Percentiles rank a stretch among this genome's conserved stretches.
Conservation (phyloP, 2,888 invertebrate genomes). For the Chalcis sispes region DNA sequence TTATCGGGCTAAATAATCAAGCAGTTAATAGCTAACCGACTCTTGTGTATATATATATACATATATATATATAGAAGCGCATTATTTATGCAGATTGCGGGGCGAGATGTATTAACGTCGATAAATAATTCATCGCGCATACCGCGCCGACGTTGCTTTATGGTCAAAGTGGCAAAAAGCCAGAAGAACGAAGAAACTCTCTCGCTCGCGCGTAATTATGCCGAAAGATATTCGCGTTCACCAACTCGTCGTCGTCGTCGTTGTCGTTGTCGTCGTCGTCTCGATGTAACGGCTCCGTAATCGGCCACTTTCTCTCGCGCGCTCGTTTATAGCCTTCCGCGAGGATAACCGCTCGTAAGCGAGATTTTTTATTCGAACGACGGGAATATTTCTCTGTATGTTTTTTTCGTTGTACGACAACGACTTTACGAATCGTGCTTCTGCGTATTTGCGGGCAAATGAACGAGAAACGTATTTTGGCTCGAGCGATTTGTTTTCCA, state of each 20-base stretch:
- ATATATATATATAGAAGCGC: background rate
- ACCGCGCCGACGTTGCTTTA: background rate
- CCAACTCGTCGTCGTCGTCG: too few species aligned
- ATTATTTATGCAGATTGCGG: conserved; percentile 8
- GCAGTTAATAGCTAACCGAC: background rate
- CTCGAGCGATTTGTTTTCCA: too few species aligned
- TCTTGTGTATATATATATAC: background rate
- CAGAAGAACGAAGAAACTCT: background rate
- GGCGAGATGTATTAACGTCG: background rate
- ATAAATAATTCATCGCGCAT: conserved; percentile 43
- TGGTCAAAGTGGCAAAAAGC: background rate
- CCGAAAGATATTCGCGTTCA: conserved; percentile 14
- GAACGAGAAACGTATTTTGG: too few species aligned
- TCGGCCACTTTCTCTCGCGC: background rate
- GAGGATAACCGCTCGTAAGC: too few species aligned
- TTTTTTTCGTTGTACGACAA: too few species aligned
- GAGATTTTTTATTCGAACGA: too few species aligned
- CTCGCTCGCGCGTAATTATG: conserved; percentile 41
- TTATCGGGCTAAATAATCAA: conserved; percentile 14
- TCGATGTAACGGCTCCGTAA: too few species aligned
- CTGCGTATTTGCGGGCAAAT: too few species aligned
- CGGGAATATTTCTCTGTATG: too few species aligned
- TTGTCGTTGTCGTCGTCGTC: too few species aligned
- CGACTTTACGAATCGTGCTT: too few species aligned
- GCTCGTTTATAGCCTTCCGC: too few species aligned